phyloP scores from a whole-genome alignment of 2,888 invertebrate genomes.

The Pristionchus entomophagus region DNA sequence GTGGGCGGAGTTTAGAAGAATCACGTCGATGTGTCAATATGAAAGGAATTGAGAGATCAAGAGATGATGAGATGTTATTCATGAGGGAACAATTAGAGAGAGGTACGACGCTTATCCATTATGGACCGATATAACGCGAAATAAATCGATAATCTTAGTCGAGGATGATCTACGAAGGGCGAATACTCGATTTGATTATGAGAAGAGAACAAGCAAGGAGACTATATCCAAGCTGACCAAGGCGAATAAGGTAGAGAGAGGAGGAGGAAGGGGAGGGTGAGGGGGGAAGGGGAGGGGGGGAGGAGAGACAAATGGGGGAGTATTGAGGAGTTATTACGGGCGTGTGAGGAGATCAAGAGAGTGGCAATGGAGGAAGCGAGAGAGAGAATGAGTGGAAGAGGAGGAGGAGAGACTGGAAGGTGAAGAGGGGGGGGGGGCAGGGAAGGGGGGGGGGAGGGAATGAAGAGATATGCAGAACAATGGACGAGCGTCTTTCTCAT shows the following conservation, averaged over 20 bases:
- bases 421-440: neutral
- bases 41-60: neutral
- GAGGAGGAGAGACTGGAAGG: constrained; percentile 22
- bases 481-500: constrained; percentile 13
- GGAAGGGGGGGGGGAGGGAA: neutral
- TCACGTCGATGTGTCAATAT: neutral
- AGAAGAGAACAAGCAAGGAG: constrained; percentile 8
- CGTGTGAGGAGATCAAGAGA: constrained; percentile 45
- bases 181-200: neutral
- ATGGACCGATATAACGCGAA: neutral
- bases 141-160: neutral
- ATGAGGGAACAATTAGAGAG: neutral
- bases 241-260: constrained; percentile 36
- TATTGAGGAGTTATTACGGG: constrained; percentile 38
- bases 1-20: neutral
- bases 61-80: neutral
- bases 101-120: neutral
- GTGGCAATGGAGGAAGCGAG: constrained; percentile 43
- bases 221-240: constrained; percentile 21
- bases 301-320: neutral
- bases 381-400: constrained; percentile 41
- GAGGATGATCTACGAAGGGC: constrained; percentile 28
- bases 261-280: neutral
- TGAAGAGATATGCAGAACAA: neutral
- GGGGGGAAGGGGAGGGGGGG: neutral